Base-by-base conservation (phyloP, 2,888 invertebrate species). In the Atrina japonica region DNA sequence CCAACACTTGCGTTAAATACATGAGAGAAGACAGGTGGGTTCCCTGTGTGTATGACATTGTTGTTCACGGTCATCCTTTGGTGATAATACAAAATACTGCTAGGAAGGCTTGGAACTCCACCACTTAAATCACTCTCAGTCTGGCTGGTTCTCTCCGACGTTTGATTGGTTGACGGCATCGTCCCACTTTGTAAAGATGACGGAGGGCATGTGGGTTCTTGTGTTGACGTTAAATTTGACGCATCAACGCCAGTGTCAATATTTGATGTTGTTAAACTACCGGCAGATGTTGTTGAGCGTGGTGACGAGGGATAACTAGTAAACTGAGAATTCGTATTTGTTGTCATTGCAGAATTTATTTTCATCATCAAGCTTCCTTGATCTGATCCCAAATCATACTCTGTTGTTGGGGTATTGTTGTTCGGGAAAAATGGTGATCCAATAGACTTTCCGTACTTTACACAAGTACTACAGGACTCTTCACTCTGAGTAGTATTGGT, bases 331-430 rank as follows among this genome's bases (percentile, higher is more conserved):
- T 66, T 50, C 16, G 56, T 71, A 23, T 45, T 49, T 14, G 56
- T 56, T 25, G 63, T 49, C 18, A 41, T 29, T 9, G 47, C 35
- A 3, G 66, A 49, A 9, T 47, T 59, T 6, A 59, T 30, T 40
- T 29, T 55, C 18, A 49, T 47, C 29, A 27, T 45, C 41, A 27
- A 55, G 29, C 65, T 49, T 9, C 40, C 55, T 35, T 73, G 56
- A n/a, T 73, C 58, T 30, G 49, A 7, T 35, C 35, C 35, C 30
- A 59, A 49, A 25, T 68, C 55, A 3, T 64, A 18, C 56, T 70
- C 66, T 73, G 79, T 49, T 11, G 79, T 84, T 1, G 84, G 85
- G 0, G 85, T 85, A 71, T 84, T 85, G 72, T 83, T 75, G 70
- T 83, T 77, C 3, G 84, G 84, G 53, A 71, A 80, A 53, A 78